phyloP scores from a whole-genome alignment of 1,140 invertebrate species.

The Calliphora vicina region DNA sequence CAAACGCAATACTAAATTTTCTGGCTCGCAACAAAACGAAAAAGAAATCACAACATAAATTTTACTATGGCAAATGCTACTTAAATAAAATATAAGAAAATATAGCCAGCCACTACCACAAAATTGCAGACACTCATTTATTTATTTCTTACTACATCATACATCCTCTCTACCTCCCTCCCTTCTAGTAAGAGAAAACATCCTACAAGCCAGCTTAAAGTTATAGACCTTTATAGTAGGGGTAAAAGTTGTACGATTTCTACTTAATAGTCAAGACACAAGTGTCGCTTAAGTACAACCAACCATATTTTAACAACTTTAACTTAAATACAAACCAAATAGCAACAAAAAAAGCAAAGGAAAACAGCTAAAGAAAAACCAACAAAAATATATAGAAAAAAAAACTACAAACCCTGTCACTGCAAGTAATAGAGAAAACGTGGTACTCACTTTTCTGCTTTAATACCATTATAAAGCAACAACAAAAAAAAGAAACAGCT shows the following conservation, averaged over 20 bases:
- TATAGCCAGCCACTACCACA: neutral
- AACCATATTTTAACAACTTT: conserved; percentile 10
- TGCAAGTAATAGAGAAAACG: neutral
- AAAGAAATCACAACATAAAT: neutral
- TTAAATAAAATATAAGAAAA: neutral
- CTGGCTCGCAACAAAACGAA: neutral
- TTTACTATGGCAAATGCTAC: neutral
- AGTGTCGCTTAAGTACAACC: conserved; percentile 8
- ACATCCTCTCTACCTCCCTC: neutral
- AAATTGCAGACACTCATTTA: neutral
- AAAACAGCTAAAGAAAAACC: neutral
- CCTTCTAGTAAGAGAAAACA: too few species aligned
- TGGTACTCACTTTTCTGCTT: neutral
- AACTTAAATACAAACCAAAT: neutral
- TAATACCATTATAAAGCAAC: neutral
- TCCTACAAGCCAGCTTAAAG: too few species aligned
- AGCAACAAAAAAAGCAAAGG: neutral
- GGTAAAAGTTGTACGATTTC: neutral
- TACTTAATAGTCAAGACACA: conserved; percentile 5
- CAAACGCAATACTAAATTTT: neutral
- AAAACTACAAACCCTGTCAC: neutral
- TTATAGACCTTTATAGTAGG: too few species aligned
- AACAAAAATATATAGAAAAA: neutral
- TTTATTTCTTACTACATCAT: neutral
- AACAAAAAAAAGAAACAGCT: neutral